A percentile compares a stretch with the other conserved stretches of the same genome.
Conservation (phyloP, 2,888 invertebrate species). For the Liopterus haemorrhoidalis region DNA sequence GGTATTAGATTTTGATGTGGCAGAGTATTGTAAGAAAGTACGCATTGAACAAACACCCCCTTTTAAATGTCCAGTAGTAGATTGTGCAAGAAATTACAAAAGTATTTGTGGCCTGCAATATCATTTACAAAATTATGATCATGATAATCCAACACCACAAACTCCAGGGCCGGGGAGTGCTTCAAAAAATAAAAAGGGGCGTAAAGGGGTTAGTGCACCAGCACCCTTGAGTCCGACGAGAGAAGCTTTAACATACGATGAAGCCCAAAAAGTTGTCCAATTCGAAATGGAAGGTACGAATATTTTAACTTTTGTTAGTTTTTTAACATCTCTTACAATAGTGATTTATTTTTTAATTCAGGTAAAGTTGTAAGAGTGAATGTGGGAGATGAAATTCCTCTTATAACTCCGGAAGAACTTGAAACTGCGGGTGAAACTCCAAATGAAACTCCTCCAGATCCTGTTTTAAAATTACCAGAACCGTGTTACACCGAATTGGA, state of each 20-base stretch:
- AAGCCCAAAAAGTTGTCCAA: slow-evolving; percentile 79
- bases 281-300: slow-evolving; percentile 86
- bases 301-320: slow-evolving; percentile 60
- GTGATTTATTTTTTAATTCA: no score
- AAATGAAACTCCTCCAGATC: slow-evolving; percentile 33
- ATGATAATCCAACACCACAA: slow-evolving; percentile 66
- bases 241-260: slow-evolving; percentile 74
- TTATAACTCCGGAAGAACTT: slow-evolving; percentile 61
- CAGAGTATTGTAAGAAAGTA: slow-evolving; percentile 78
- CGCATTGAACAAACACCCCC: slow-evolving; percentile 75
- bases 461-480: slow-evolving; percentile 58
- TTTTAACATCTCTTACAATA: slow-evolving; percentile 33
- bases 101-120: slow-evolving; percentile 81
- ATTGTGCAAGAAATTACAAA: slow-evolving; percentile 81
- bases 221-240: slow-evolving; percentile 50
- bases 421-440: slow-evolving; percentile 21
- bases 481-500: slow-evolving; percentile 65
- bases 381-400: slow-evolving; percentile 58
- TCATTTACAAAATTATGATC: slow-evolving; percentile 79
- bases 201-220: slow-evolving; percentile 40
- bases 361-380: slow-evolving; percentile 46
- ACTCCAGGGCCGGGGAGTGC: slow-evolving; percentile 53
- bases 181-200: slow-evolving; percentile 55
- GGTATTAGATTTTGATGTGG: slow-evolving; percentile 81
- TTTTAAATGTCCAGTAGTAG: slow-evolving; percentile 77